Conservation (phyloP, 35 echinoderm and acorn worm species). For the Ophiothrix spiculata region DNA sequence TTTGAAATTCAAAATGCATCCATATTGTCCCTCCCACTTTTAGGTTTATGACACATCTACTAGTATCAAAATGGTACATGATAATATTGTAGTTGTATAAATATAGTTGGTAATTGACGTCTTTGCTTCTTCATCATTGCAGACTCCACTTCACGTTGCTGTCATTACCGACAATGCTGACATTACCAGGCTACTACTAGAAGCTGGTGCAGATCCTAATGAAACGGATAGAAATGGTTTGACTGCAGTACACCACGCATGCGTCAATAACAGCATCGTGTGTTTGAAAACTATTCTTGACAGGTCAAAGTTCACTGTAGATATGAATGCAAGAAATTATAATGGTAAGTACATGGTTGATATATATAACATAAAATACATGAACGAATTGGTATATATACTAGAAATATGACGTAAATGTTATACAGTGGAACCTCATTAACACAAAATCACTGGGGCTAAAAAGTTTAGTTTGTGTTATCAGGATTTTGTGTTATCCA, state of each 20-base stretch:
- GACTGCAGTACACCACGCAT: conserved; percentile 83
- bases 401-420: too few species aligned
- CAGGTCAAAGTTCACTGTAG: conserved; percentile 39
- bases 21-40: neutral
- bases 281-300: conserved; percentile 45
- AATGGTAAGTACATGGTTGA: conserved; percentile 72
- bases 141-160: conserved; percentile 94
- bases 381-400: too few species aligned
- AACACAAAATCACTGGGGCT: too few species aligned
- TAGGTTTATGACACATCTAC: neutral
- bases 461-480: too few species aligned
- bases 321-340: conserved; percentile 73
- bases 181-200: conserved; percentile 53
- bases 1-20: neutral
- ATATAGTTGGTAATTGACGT: neutral
- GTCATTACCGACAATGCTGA: conserved; percentile 79
- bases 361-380: too few species aligned
- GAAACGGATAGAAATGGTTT: conserved; percentile 85
- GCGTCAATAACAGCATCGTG: conserved; percentile 46
- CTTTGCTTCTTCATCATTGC: neutral
- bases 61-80: neutral
- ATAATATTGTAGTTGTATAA: neutral
- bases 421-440: too few species aligned
- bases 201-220: conserved; percentile 73
- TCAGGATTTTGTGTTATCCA: too few species aligned